Evolutionary conservation across 2,113 vertebrate genomes (phyloP).

Genomic region (Fukomys damarensis): DNA sequence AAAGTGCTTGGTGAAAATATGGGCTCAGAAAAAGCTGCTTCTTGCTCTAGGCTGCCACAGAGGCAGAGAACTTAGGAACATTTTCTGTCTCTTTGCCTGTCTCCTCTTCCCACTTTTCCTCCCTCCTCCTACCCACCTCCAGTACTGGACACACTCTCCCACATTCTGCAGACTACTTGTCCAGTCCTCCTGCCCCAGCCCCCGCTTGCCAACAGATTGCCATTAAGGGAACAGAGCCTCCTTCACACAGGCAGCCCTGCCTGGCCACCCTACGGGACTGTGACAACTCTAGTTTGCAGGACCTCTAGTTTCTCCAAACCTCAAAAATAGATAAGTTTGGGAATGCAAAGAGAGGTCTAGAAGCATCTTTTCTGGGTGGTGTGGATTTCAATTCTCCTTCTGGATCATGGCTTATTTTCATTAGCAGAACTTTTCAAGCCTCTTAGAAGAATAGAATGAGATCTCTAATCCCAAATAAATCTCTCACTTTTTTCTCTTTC

Average conservation of each 20-base stretch:
- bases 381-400: constrained; percentile 22
- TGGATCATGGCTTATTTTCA: constrained; percentile 39
- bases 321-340: constrained; percentile 16
- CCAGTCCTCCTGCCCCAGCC: neutral
- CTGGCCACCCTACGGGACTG: neutral
- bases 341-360: neutral
- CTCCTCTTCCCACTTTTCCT: neutral
- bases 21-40: constrained; percentile 4
- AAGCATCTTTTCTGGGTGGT: constrained; percentile 10
- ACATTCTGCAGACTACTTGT: neutral
- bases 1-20: neutral
- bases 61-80: neutral
- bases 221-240: neutral
- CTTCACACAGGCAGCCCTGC: neutral
- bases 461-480: constrained; percentile 57
- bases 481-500: constrained; percentile 57
- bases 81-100: neutral
- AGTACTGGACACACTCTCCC: neutral
- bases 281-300: neutral
- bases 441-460: constrained; percentile 45
- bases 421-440: constrained; percentile 25
- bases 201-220: neutral
- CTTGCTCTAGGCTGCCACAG: constrained; percentile 5
- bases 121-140: neutral
- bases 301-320: too few relatives aligned